Evolutionary conservation across 2,888 invertebrate genomes (phyloP), one percentile per base, ranked within the genome.

Genomic region (Himalopsyche japonica): DNA sequence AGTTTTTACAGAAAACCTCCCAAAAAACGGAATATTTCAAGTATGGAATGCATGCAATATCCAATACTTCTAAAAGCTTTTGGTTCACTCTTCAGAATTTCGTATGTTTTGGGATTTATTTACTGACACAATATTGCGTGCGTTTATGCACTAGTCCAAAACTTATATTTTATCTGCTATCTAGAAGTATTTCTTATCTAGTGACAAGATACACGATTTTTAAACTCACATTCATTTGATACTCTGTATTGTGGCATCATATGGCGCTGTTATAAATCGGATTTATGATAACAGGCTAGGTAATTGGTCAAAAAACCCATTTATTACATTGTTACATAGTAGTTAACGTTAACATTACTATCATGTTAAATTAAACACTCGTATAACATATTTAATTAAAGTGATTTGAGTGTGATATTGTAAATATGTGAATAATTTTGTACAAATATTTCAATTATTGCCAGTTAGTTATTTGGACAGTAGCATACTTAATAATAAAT

Each of bases 191-290:
- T 77, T 82, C 57, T 47, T 49, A 32, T 77, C 32, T 77, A 32
- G 30, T 82, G 82, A 82, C 82, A 82, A 12, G 49, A 34, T 48
- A 82, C 82, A 82, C 76, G 82, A 77, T 77, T 77, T 48, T 77
- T 82, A 77, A 70, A 27, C 70, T 70, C 8, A 70, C 70, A 70
- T 70, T 70, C 70, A 70, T 70, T 70, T 70, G 70, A 70, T 70
- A 70, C 70, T 30, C 12, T 70, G 20, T 70, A 70, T 70, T 27
- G 70, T 70, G 70, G 70, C 70, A 70, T 70, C 70, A 70, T 70
- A 70, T 70, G 70, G 70, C 27, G 70, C 70, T 70, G 70, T 12
- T 70, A 70, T 70, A 70, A 70, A 70, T 70, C 70, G 70, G 70
- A 70, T 70, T 70, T 70, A 70, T 70, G 70, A 70, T 70, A 27